A percentile compares a stretch with the other conserved stretches of the same genome.
Conservation (phyloP, 1,140 invertebrate species). For the Orussus abietinus region DNA sequence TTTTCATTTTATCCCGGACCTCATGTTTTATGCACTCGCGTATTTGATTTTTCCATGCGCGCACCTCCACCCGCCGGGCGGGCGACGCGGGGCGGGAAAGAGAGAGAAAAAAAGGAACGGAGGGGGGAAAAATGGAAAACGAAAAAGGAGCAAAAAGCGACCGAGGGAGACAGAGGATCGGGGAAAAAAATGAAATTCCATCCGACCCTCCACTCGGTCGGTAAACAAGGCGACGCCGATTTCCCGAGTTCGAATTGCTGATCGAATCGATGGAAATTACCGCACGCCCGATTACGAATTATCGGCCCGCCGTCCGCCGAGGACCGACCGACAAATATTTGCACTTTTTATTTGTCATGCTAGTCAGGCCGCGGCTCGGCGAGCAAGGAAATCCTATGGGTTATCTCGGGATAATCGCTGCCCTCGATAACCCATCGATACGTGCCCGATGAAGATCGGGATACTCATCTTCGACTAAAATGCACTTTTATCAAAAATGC, state of each 20-base stretch:
- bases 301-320: conserved; percentile 4
- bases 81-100: not conserved
- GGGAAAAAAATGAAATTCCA: conserved; percentile 15
- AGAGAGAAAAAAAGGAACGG: not conserved
- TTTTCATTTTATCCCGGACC: conserved; percentile 12
- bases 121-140: not conserved
- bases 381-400: too few species aligned
- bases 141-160: conserved; percentile 1
- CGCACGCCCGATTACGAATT: conserved; percentile 10
- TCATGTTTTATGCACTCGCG: conserved; percentile 15
- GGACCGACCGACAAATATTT: conserved; percentile 9
- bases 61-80: not conserved
- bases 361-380: not conserved
- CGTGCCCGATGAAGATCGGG: too few species aligned
- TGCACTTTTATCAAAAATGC: too few species aligned
- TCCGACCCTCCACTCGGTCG: too few species aligned
- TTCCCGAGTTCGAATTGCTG: conserved; percentile 8
- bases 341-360: conserved; percentile 10
- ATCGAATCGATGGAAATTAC: conserved; percentile 14
- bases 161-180: not conserved
- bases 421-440: too few species aligned
- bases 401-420: too few species aligned
- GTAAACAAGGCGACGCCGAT: conserved; percentile 14
- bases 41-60: conserved; percentile 16
- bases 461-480: too few species aligned